Evolutionary conservation across 2,113 vertebrate species (phyloP), one percentile per base, ranked within the genome.

Genomic region (Dasyornis broadbenti): DNA sequence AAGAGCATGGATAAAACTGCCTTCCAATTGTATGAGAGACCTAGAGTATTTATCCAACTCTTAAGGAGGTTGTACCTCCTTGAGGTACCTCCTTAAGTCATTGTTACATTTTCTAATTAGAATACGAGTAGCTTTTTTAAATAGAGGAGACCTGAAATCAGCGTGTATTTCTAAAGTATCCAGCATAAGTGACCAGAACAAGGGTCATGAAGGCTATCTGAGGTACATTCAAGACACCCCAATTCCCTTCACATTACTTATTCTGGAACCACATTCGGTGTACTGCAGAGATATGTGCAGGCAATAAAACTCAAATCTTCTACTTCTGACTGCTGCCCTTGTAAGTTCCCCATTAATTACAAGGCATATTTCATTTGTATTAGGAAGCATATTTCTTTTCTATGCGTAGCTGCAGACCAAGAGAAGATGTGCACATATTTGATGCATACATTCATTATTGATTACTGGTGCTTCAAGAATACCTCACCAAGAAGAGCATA

Each of bases 311-410:
- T 5, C 27, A 61, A 35, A 44, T 77, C 26, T 77, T 78, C 42
- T 77, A 7, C 59, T 92, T 90, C 64, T 0, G 0, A 71, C 24
- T 66, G 44, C 24, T 83, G 35, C 44, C 47, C 27, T 66, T 81
- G 16, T 47, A 83, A 63, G 7, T 40, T 81, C 15, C 10, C 9
- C 49, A 47, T 81, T 90, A 94, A 92, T 92, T 75, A 84, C 44
- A 81, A 84, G 84, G 17, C 13, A 64, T 72, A 90, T 76, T 95
- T 90, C 45, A 76, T 76, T 65, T 88, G 40, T 69, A 49, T 53
- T 85, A 42, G 49, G 57, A 94, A 60, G 27, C 18, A 73, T 68
- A 90, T 86, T 96, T 86, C 70, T 96, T 97, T 96, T 91, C 68
- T 90, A 78, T 92, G 47, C 83, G 35, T 87, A 96, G 60, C 53